Conservation (phyloP, 2,113 vertebrate genomes). For the Rostratula benghalensis region DNA sequence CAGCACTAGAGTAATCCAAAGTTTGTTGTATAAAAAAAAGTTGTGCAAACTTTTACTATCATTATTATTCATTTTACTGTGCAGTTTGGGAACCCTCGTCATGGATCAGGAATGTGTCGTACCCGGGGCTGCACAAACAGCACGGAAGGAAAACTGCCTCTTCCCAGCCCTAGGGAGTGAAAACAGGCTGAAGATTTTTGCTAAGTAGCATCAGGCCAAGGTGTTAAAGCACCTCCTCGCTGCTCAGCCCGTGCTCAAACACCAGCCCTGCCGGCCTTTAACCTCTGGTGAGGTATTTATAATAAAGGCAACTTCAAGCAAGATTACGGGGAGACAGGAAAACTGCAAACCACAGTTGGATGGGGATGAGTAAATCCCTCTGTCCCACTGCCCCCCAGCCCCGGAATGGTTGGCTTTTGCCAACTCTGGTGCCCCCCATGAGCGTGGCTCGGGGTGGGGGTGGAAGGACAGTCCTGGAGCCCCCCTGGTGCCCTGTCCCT, state of each 20-base stretch:
- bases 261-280: rapidly evolving
- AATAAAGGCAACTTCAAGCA: neutral
- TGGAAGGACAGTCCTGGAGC: neutral
- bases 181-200: neutral
- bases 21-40: neutral
- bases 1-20: neutral
- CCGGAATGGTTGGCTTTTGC: neutral
- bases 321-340: neutral
- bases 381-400: neutral
- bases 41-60: slow-evolving; percentile 18
- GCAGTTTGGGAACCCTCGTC: slow-evolving; percentile 15
- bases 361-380: neutral
- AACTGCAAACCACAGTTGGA: neutral
- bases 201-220: neutral
- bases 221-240: neutral
- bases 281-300: neutral
- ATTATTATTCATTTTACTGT: slow-evolving; percentile 39
- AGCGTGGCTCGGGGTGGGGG: neutral
- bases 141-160: neutral
- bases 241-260: neutral
- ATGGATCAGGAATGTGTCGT: slow-evolving; percentile 45
- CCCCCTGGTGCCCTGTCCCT: neutral
- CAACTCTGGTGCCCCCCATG: rapidly evolving
- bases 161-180: neutral
- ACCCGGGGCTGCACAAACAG: slow-evolving; percentile 13